Evolutionary conservation across 2,888 invertebrate genomes (phyloP).

Genomic region (Lasioglossum leucozonium): DNA sequence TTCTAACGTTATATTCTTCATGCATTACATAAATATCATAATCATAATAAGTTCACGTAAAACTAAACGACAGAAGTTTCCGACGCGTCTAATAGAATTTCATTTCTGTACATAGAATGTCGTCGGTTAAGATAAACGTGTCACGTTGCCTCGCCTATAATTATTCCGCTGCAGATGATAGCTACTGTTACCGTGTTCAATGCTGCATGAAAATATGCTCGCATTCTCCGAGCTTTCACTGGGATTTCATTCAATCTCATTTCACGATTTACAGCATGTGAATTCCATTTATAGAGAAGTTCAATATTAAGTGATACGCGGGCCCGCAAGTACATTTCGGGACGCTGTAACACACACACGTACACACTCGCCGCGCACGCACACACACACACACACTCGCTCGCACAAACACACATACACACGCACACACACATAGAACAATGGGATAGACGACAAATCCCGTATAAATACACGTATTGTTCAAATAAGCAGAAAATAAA

Average conservation of each 20-base stretch:
- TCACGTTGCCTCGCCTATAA: neutral
- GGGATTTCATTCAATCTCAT: neutral
- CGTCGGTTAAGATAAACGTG: constrained; percentile 9
- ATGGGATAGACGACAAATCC: neutral
- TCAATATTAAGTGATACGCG: neutral
- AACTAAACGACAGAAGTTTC: neutral
- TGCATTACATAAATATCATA: too few relatives aligned
- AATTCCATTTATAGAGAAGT: neutral
- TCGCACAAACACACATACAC: too few relatives aligned
- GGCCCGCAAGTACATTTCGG: neutral
- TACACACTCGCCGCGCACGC: too few relatives aligned
- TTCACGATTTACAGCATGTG: constrained; percentile 4
- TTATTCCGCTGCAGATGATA: neutral
- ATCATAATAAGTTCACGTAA: too few relatives aligned
- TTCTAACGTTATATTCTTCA: neutral
- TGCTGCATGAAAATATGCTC: neutral
- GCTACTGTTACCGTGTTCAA: neutral
- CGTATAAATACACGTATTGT: neutral
- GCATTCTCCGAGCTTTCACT: neutral
- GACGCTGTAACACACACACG: neutral
- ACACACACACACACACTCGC: too few relatives aligned
- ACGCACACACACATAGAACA: too few relatives aligned
- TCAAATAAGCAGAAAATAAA: neutral
- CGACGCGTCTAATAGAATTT: constrained; percentile 7
- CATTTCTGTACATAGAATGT: constrained; percentile 13